Evolutionary conservation across 2,888 invertebrate species (phyloP).

Genomic region (Noctua comes): DNA sequence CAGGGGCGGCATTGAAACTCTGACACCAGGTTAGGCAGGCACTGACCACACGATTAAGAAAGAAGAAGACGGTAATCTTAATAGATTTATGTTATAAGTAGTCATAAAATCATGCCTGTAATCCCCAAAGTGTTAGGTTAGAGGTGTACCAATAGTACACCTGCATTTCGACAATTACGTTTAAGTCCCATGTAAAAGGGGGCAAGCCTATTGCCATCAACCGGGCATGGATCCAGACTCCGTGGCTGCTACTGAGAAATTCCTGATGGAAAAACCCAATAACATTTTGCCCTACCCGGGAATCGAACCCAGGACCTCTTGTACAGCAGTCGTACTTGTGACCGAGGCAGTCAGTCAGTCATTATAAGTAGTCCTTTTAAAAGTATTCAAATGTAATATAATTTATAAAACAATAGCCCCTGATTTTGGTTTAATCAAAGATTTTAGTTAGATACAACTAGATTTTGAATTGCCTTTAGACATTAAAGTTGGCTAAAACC

Average conservation of each 20-base stretch:
- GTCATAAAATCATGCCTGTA: neutral
- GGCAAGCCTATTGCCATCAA: too few relatives aligned
- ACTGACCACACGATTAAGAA: too few relatives aligned
- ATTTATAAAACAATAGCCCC: neutral
- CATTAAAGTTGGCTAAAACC: neutral
- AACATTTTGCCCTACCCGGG: neutral
- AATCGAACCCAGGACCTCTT: neutral
- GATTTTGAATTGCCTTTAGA: neutral
- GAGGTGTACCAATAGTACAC: too few relatives aligned
- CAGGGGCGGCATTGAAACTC: too few relatives aligned
- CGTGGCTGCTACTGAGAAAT: too few relatives aligned
- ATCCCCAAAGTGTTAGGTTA: too few relatives aligned
- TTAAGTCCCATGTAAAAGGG: too few relatives aligned
- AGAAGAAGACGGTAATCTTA: neutral
- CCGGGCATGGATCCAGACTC: too few relatives aligned
- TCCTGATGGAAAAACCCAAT: neutral
- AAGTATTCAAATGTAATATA: neutral
- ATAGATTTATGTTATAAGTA: too few relatives aligned
- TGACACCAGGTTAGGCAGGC: too few relatives aligned
- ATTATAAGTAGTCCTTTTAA: neutral
- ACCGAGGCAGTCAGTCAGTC: neutral
- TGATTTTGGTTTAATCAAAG: neutral
- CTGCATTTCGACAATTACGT: too few relatives aligned
- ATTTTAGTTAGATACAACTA: neutral
- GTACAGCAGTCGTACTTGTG: neutral